Conservation (phyloP, 2,113 vertebrate genomes). For the Mellivora capensis region DNA sequence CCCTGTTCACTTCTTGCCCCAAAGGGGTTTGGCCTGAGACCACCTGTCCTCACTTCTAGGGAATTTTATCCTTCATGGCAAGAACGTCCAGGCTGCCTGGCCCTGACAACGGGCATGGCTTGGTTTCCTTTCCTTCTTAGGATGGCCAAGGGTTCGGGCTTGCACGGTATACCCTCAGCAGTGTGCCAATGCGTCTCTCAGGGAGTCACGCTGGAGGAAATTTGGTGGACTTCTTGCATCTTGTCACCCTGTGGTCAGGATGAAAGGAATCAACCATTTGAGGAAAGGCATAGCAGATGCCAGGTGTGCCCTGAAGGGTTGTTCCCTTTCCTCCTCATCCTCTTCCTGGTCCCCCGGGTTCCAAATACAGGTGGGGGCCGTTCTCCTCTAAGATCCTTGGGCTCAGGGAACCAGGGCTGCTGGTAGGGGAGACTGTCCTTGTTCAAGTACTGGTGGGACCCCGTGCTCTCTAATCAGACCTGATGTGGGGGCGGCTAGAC, state of each 20-base stretch:
- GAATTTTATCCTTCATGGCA: neutral
- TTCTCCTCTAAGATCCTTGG: neutral
- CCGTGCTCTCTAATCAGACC: neutral
- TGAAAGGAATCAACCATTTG: no score
- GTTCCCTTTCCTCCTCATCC: no score
- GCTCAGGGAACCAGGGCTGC: neutral
- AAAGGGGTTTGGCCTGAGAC: neutral
- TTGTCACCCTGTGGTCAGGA: neutral
- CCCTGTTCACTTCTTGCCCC: neutral
- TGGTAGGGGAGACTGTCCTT: neutral
- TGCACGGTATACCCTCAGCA: neutral
- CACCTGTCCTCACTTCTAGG: neutral
- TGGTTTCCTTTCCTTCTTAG: neutral
- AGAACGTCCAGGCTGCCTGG: neutral
- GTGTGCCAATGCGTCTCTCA: neutral
- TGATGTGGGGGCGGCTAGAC: rapidly evolving
- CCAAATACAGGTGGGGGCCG: neutral
- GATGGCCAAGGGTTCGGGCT: no score
- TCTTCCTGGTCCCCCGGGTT: neutral
- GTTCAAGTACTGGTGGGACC: neutral
- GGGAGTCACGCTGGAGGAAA: neutral
- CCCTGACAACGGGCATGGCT: rapidly evolving
- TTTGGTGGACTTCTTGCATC: neutral
- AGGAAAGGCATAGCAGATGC: rapidly evolving
- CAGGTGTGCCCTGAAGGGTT: rapidly evolving